Evolutionary conservation across 2,797 vertebrate genomes (phyloP).

Genomic region (Sebastes cheni): DNA sequence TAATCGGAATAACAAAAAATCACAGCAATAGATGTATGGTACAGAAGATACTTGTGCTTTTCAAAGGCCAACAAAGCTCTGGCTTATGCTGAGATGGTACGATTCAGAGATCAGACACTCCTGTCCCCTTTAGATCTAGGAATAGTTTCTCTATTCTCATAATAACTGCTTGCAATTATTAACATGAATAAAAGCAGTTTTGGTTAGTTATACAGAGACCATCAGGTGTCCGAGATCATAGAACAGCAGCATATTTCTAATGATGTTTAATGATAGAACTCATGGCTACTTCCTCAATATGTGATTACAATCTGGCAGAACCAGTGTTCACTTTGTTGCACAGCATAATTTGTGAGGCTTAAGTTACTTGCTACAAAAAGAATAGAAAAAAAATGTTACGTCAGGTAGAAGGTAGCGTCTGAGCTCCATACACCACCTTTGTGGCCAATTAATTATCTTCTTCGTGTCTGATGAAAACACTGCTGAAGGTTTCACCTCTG

Average conservation of each 20-base stretch:
- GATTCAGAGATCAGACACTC: constrained; percentile 28
- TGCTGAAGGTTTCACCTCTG: constrained; percentile 11
- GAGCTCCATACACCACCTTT: constrained; percentile 10
- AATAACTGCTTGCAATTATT: constrained; percentile 25
- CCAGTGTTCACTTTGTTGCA: constrained; percentile 22
- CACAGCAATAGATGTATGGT: constrained; percentile 60
- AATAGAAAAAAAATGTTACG: constrained; percentile 10
- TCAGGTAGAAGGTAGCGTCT: constrained; percentile 31
- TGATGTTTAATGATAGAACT: constrained; percentile 24
- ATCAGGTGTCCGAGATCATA: neutral
- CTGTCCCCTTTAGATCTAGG: neutral
- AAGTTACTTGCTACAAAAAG: constrained; percentile 17
- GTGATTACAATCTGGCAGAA: constrained; percentile 25
- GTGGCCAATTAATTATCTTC: neutral
- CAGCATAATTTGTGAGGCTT: constrained; percentile 27
- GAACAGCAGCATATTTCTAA: constrained; percentile 37
- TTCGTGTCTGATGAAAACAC: constrained; percentile 15
- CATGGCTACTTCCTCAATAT: constrained; percentile 27
- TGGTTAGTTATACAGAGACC: constrained; percentile 9
- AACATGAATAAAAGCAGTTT: constrained; percentile 28
- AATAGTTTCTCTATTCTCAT: constrained; percentile 19
- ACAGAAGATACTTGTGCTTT: constrained; percentile 76
- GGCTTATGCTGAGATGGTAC: constrained; percentile 40
- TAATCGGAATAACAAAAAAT: constrained; percentile 40
- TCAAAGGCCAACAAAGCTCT: constrained; percentile 51